These are phyloP conservation scores for Manduca sexta DNA, from an alignment of 1,140 invertebrate genomes.

Conservation along the genomic window DNA sequence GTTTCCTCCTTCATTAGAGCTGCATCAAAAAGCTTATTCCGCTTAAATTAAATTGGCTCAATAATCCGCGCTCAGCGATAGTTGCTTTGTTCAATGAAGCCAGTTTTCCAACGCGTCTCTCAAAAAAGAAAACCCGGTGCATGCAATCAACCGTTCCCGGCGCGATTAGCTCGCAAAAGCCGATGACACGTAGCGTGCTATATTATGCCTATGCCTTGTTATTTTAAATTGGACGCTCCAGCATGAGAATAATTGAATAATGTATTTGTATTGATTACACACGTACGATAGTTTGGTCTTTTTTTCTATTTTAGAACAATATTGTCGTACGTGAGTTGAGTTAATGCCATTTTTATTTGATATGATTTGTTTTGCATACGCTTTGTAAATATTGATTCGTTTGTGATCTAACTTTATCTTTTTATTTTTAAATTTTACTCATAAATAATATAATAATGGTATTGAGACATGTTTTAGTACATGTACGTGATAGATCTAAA, in stretches of 20 bases:
- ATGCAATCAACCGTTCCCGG: conserved; percentile 43
- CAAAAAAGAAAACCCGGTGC: conserved; percentile 34
- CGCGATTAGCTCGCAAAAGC: conserved; percentile 43
- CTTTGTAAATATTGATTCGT: no score
- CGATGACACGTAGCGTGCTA: conserved; percentile 36
- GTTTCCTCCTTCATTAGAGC: conserved; percentile 27
- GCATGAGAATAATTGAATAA: conserved; percentile 26
- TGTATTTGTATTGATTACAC: conserved; percentile 11
- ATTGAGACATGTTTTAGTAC: no score
- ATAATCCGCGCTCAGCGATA: conserved; percentile 41
- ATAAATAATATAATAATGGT: no score
- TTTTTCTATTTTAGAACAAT: conserved; percentile 25
- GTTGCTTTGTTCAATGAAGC: conserved; percentile 40
- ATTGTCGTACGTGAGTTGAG: conserved; percentile 21
- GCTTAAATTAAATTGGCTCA: conserved; percentile 48
- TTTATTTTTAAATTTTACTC: no score
- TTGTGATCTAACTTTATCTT: conserved; percentile 5
- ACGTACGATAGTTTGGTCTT: not conserved
- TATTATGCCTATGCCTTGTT: conserved; percentile 49
- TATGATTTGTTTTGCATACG: no score
- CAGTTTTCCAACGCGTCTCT: conserved; percentile 26
- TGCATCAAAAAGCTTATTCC: conserved; percentile 40
- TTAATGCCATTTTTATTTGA: no score
- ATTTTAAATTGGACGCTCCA: conserved; percentile 44
- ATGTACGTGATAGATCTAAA: no score